Evolutionary conservation across 35 echinoderm and acorn worm genomes (phyloP), one percentile per base, ranked within the genome.

Genomic region (Acanthaster planci): DNA sequence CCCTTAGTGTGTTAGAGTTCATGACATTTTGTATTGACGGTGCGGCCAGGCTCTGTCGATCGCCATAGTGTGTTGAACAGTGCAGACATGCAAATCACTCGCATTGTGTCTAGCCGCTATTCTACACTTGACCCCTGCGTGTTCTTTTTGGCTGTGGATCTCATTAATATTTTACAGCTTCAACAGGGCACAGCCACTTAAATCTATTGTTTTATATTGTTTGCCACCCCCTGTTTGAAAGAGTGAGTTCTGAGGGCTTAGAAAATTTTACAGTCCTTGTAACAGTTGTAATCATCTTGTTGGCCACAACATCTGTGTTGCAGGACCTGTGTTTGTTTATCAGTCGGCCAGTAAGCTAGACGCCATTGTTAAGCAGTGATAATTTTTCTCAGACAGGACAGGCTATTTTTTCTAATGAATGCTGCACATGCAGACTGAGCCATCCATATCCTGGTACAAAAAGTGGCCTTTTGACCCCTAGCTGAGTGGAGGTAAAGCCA

Each of bases 81-180:
- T 72, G 64, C 64, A 72, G 64, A 72, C 64, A 72, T 72, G 64
- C 64, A 72, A 72, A 72, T 72, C 64, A 72, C 30, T 1, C 64
- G 30, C 64, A 72, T 72, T 72, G 64, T 72, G 64, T 72, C 64
- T 72, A 72, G 64, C 64, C 64, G 14, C 64, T 72, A 35, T 72
- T 31, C 15, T 72, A 34, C 64, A 31, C 64, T 72, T 72, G 64
- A 72, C 64, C 64, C 23, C 64, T 31, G 34, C 26, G 19, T 72
- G 64, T 72, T 72, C 64, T 72, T 72, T 47, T 72, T 72, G 5
- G 60, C 21, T 10, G 60, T 68, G 60, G 26, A 72, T 8, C 34
- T 31, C 14, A 72, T 31, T 72, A 72, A 72, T 72, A 31, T 30
- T 47, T 47, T 47, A 47, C 42, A 47, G 42, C 12, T 12, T 47